Conservation (phyloP, 2,797 vertebrate species). For the Manis javanica region DNA sequence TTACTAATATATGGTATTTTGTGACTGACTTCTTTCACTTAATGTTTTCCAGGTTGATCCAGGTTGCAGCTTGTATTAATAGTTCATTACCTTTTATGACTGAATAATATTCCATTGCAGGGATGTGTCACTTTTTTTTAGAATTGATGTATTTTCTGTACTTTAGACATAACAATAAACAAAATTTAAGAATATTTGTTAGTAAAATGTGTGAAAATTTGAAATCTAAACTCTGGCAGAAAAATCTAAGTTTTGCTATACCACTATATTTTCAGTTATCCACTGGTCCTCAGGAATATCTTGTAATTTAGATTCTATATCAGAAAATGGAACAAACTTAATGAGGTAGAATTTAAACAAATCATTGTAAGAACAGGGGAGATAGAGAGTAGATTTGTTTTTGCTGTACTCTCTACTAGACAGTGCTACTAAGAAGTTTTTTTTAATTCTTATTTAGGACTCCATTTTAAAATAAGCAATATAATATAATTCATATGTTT, state of each 20-base stretch:
- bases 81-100: not conserved
- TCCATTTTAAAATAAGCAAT: constrained; percentile 8
- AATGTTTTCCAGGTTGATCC: not conserved
- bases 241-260: no score
- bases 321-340: no score
- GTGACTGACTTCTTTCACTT: not conserved
- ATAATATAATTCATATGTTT: not conserved
- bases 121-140: not conserved
- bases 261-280: no score
- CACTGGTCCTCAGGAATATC: no score
- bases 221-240: no score
- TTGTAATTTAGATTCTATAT: no score
- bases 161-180: no score
- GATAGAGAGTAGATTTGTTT: not conserved
- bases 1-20: not conserved
- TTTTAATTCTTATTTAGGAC: not conserved
- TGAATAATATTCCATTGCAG: not conserved
- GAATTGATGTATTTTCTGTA: no score
- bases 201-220: no score
- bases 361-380: not conserved
- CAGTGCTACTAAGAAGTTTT: constrained; percentile 58
- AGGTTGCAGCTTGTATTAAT: not conserved
- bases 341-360: no score
- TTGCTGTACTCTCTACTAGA: constrained; percentile 31
- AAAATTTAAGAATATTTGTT: no score